phyloP scores from a whole-genome alignment of 2,113 vertebrate genomes.

The Macquaria australasica region DNA sequence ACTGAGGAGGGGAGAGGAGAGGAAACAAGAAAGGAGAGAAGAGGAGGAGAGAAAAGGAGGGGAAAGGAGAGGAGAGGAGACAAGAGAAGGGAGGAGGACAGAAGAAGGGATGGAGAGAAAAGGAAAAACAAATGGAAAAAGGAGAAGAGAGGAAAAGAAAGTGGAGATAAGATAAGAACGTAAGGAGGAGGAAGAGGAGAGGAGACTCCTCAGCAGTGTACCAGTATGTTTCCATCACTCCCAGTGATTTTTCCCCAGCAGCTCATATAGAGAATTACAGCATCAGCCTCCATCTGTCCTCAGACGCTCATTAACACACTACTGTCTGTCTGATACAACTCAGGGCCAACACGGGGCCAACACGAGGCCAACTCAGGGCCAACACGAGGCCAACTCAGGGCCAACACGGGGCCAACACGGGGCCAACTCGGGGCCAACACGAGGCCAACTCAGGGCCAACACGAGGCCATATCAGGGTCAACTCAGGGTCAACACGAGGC shows the following conservation, averaged over 20 bases:
- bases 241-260: constrained; percentile 11
- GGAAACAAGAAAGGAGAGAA: background rate
- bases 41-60: background rate
- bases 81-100: background rate
- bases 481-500: background rate
- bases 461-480: background rate
- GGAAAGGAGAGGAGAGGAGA: background rate
- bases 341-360: background rate
- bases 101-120: background rate
- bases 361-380: background rate
- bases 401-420: background rate
- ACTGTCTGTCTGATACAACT: background rate
- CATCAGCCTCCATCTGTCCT: constrained; percentile 39
- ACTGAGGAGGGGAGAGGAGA: background rate
- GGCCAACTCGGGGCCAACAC: background rate
- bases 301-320: constrained; percentile 9
- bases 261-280: constrained; percentile 36
- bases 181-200: background rate
- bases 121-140: background rate
- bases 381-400: background rate
- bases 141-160: too few species aligned
- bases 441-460: background rate
- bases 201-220: background rate
- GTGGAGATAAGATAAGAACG: background rate
- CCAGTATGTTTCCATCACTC: background rate